Evolutionary conservation across 1,140 invertebrate genomes (phyloP).

Genomic region (Pseudomyrmex concolor): DNA sequence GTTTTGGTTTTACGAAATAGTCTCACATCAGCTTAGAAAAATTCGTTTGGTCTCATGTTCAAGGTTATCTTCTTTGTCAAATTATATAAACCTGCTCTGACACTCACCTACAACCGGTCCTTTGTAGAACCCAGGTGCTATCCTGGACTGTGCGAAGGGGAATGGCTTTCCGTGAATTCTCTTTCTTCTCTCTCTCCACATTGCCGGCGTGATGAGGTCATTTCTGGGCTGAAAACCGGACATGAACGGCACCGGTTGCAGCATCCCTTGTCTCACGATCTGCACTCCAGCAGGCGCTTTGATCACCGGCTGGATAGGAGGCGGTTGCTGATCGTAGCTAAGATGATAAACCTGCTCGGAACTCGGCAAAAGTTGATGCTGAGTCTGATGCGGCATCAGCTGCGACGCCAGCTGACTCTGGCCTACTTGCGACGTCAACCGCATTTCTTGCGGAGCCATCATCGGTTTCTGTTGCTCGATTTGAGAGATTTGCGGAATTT

Average conservation of each 20-base stretch:
- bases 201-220: slow-evolving; percentile 49
- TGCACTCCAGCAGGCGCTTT: background rate
- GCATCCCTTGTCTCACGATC: slow-evolving; percentile 11
- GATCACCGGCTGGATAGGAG: slow-evolving; percentile 32
- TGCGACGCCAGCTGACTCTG: slow-evolving; percentile 48
- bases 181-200: slow-evolving; percentile 64
- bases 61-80: background rate
- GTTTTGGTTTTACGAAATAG: too few relatives aligned
- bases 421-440: slow-evolving; percentile 1
- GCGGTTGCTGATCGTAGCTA: slow-evolving; percentile 9
- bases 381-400: slow-evolving; percentile 2
- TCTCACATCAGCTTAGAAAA: too few relatives aligned
- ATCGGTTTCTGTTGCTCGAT: slow-evolving; percentile 6
- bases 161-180: slow-evolving; percentile 59
- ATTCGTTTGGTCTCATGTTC: background rate
- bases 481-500: slow-evolving; percentile 11
- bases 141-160: slow-evolving; percentile 62
- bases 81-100: background rate
- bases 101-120: slow-evolving; percentile 63
- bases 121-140: slow-evolving; percentile 70
- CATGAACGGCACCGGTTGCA: slow-evolving; percentile 36
- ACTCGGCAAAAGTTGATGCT: slow-evolving; percentile 12
- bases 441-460: slow-evolving; percentile 13
- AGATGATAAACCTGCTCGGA: slow-evolving; percentile 20
- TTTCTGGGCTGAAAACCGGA: slow-evolving; percentile 39